phyloP scores from a whole-genome alignment of 2,888 invertebrate genomes.

The Lasioglossum lativentre region DNA sequence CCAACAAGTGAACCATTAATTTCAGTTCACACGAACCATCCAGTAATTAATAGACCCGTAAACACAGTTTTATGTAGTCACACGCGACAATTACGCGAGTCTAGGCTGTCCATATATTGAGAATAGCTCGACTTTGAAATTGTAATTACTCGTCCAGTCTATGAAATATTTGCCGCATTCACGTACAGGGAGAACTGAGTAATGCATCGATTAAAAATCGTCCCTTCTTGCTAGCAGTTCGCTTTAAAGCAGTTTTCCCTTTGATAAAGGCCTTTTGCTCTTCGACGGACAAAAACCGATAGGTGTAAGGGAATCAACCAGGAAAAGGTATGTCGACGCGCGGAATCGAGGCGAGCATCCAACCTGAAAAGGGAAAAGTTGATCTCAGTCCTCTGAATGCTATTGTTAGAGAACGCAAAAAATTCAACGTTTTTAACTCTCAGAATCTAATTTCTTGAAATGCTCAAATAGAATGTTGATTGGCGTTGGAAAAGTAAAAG shows the following conservation, averaged over 20 bases:
- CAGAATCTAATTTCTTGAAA: no score
- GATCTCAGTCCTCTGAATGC: neutral
- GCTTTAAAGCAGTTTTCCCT: conserved; percentile 7
- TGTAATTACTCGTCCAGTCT: neutral
- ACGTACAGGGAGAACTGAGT: neutral
- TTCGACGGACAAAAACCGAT: conserved; percentile 4
- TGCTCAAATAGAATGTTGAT: no score
- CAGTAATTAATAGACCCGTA: neutral
- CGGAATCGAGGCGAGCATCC: conserved; percentile 10
- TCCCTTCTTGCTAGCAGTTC: neutral
- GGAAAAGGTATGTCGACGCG: conserved; percentile 12
- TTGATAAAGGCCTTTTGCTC: conserved; percentile 16
- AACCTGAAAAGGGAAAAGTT: conserved; percentile 30
- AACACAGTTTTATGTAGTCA: neutral
- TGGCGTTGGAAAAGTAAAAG: no score
- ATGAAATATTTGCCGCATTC: neutral
- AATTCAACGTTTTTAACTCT: neutral
- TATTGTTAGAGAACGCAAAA: conserved; percentile 1
- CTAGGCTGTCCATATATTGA: neutral
- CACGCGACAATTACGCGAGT: neutral
- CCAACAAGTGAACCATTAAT: neutral
- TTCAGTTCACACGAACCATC: neutral
- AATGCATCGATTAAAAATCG: conserved; percentile 24
- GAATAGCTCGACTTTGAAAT: neutral
- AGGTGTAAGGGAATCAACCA: conserved; percentile 33